Conservation (phyloP, 2,113 vertebrate genomes). For the Scytalopus superciliaris region DNA sequence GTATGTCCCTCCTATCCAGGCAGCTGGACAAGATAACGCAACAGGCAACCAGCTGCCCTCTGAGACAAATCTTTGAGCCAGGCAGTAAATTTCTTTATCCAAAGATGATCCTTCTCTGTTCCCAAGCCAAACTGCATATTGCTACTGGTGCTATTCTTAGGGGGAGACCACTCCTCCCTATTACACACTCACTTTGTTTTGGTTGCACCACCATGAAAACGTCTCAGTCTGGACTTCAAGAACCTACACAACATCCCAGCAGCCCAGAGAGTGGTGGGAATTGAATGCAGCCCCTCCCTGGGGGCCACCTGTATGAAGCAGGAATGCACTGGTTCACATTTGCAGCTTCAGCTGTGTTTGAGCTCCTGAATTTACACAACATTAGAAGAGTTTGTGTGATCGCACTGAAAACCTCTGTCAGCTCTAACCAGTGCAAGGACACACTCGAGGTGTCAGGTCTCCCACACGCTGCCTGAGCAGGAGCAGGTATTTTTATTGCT, state of each 20-base stretch:
- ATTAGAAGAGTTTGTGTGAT: neutral
- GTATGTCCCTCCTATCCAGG: neutral
- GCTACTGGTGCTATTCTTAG: neutral
- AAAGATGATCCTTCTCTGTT: neutral
- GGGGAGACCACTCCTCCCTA: neutral
- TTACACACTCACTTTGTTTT: neutral
- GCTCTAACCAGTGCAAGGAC: neutral
- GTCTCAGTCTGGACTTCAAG: neutral
- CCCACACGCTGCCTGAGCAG: neutral
- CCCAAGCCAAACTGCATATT: neutral
- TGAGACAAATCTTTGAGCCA: neutral
- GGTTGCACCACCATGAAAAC: neutral
- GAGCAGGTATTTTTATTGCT: neutral
- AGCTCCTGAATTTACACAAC: neutral
- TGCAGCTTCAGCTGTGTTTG: neutral
- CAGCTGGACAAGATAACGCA: fast-evolving
- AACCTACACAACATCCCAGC: neutral
- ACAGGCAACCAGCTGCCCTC: neutral
- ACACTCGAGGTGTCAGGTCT: neutral
- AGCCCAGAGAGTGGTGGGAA: neutral
- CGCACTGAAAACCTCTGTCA: neutral
- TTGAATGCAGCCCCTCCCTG: neutral
- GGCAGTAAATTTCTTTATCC: neutral
- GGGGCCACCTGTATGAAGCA: neutral
- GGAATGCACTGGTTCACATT: neutral